Conservation (phyloP, 2,888 invertebrate species). For the Cheilosia variabilis region DNA sequence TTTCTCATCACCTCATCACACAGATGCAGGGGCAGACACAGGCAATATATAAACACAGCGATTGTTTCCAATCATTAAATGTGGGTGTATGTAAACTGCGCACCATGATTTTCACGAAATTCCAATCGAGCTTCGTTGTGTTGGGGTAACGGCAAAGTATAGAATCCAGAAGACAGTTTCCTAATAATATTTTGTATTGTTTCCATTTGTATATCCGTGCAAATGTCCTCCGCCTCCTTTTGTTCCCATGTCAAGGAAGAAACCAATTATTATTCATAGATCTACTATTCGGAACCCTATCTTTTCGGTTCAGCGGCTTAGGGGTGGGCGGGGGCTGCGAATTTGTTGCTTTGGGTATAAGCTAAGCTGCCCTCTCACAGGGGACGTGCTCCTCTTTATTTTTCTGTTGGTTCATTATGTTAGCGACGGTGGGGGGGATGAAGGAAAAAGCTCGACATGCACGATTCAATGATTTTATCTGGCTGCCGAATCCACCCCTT, state of each 20-base stretch:
- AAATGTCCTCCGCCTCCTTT: neutral
- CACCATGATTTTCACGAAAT: slow-evolving; percentile 3
- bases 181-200: slow-evolving; percentile 30
- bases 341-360: neutral
- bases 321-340: neutral
- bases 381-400: slow-evolving; percentile 7
- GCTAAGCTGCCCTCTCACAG: slow-evolving; percentile 13
- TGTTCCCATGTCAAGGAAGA: slow-evolving; percentile 3
- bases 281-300: slow-evolving; percentile 49
- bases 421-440: neutral
- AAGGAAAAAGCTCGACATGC: slow-evolving; percentile 6
- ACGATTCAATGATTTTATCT: slow-evolving; percentile 48
- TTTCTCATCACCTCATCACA: slow-evolving; percentile 20
- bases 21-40: neutral
- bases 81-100: neutral
- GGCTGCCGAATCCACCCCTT: neutral
- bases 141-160: neutral
- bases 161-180: slow-evolving; percentile 27
- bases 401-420: slow-evolving; percentile 28
- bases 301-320: slow-evolving; percentile 50
- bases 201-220: neutral
- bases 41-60: neutral
- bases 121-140: slow-evolving; percentile 21
- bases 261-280: slow-evolving; percentile 60
- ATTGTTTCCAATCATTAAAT: slow-evolving; percentile 28